These are phyloP conservation scores for Eucera pruinosa DNA, from an alignment of 2,888 invertebrate species.

Conservation along the genomic window DNA sequence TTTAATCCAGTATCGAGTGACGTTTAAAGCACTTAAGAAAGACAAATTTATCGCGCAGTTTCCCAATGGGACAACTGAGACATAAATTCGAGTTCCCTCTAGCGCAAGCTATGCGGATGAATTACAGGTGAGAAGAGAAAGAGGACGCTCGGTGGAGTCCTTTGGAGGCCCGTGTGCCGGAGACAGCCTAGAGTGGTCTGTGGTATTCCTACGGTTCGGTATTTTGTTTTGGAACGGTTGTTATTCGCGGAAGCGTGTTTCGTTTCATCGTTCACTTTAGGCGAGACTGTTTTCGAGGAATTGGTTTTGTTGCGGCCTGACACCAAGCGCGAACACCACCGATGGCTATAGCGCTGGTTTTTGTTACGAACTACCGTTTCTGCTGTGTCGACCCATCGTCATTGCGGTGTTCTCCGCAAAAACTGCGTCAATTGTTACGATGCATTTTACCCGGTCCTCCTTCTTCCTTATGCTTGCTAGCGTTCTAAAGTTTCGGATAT, in stretches of 20 bases:
- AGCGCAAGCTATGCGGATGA: constrained; percentile 34
- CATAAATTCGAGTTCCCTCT: constrained; percentile 35
- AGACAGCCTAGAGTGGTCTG: constrained; percentile 48
- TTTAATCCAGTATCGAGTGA: constrained; percentile 4
- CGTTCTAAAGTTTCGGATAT: constrained; percentile 2
- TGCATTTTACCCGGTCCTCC: constrained; percentile 3
- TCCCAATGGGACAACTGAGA: not conserved
- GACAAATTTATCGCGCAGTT: constrained; percentile 4
- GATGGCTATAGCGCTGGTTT: constrained; percentile 27
- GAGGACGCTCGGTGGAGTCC: constrained; percentile 6
- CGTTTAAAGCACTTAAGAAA: constrained; percentile 3
- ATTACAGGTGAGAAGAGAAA: constrained; percentile 39
- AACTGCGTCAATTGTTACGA: constrained; percentile 53
- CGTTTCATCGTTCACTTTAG: constrained; percentile 51
- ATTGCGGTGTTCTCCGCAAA: constrained; percentile 31
- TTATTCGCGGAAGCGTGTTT: constrained; percentile 46
- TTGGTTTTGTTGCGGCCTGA: constrained; percentile 46
- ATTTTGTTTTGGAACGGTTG: constrained; percentile 49
- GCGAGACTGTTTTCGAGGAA: constrained; percentile 39
- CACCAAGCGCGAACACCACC: constrained; percentile 13
- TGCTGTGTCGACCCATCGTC: constrained; percentile 4
- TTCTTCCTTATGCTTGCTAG: not conserved
- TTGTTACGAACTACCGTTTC: constrained; percentile 39
- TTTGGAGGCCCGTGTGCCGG: constrained; percentile 28
- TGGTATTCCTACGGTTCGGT: constrained; percentile 19